Evolutionary conservation across 1,140 invertebrate genomes (phyloP).

Genomic region (Batillaria attramentaria): DNA sequence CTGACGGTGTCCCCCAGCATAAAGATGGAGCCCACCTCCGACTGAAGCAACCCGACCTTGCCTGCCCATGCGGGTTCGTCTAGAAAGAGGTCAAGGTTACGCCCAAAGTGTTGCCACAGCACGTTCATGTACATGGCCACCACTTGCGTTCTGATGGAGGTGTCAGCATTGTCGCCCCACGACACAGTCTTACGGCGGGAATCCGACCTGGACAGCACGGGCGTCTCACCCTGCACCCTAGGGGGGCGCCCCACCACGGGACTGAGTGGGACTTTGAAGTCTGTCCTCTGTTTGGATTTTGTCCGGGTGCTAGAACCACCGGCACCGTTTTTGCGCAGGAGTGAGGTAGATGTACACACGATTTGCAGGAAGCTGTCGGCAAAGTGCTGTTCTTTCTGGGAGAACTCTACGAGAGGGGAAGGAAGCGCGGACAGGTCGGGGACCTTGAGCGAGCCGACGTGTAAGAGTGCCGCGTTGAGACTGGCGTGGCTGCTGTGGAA

Average conservation of each 20-base stretch:
- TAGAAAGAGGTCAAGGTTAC: conserved; percentile 63
- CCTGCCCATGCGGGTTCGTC: conserved; percentile 62
- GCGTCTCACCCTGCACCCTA: conserved; percentile 51
- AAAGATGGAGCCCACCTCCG: conserved; percentile 59
- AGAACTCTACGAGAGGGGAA: conserved; percentile 65
- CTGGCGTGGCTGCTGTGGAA: conserved; percentile 65
- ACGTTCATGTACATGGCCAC: conserved; percentile 63
- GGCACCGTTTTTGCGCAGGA: conserved; percentile 62
- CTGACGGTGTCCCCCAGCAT: conserved; percentile 60
- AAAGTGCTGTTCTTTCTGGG: conserved; percentile 66
- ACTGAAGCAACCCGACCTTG: conserved; percentile 49
- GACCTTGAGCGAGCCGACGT: conserved; percentile 56
- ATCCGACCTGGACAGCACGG: conserved; percentile 60
- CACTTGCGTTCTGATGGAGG: conserved; percentile 61
- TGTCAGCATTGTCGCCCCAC: conserved; percentile 69
- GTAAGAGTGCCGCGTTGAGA: conserved; percentile 58
- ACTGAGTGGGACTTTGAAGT: conserved; percentile 37
- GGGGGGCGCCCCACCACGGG: conserved; percentile 52
- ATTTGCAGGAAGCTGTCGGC: conserved; percentile 68
- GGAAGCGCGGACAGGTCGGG: conserved; percentile 61
- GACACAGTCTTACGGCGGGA: conserved; percentile 67
- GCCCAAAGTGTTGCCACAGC: conserved; percentile 65
- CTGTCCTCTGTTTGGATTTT: conserved; percentile 38
- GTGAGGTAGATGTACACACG: conserved; percentile 68
- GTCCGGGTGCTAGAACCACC: conserved; percentile 34